Conservation (phyloP, 2,797 vertebrate genomes). For the Falco naumanni region DNA sequence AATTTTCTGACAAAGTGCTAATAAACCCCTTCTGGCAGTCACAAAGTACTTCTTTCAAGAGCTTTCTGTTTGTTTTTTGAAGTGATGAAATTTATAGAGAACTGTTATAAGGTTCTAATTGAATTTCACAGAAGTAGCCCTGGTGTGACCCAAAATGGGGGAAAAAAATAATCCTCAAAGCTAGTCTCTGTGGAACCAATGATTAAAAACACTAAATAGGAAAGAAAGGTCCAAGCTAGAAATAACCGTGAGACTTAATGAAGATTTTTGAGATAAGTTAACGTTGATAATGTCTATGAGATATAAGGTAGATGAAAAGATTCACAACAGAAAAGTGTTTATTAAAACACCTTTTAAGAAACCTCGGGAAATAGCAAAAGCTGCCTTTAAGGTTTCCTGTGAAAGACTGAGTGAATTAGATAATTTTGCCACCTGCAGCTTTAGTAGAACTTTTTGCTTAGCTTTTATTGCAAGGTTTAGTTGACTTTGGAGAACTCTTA, state of each 20-base stretch:
- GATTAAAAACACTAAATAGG: conserved; percentile 60
- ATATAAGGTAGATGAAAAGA: conserved; percentile 64
- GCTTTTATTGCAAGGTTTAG: conserved; percentile 10
- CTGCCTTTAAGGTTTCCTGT: conserved; percentile 63
- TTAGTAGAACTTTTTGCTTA: conserved; percentile 41
- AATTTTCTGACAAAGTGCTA: conserved; percentile 77
- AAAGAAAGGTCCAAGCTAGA: conserved; percentile 46
- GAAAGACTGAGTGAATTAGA: conserved; percentile 52
- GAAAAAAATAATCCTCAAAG: conserved; percentile 48
- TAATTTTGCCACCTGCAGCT: conserved; percentile 65
- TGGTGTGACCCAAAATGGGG: conserved; percentile 67
- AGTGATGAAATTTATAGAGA: conserved; percentile 74
- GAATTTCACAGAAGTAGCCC: conserved; percentile 78
- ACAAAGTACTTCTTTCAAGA: conserved; percentile 72
- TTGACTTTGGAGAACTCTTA: conserved; percentile 25
- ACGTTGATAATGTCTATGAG: conserved; percentile 60
- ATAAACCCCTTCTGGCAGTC: conserved; percentile 72
- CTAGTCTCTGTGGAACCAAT: conserved; percentile 51
- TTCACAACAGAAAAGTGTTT: conserved; percentile 71
- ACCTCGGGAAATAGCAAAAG: conserved; percentile 56
- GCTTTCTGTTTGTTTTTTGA: conserved; percentile 75
- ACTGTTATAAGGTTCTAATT: conserved; percentile 79
- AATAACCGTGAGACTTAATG: conserved; percentile 70
- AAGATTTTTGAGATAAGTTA: conserved; percentile 72
- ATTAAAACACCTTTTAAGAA: conserved; percentile 74